Conservation (phyloP, 1,140 invertebrate genomes). For the Portunus trituberculatus region DNA sequence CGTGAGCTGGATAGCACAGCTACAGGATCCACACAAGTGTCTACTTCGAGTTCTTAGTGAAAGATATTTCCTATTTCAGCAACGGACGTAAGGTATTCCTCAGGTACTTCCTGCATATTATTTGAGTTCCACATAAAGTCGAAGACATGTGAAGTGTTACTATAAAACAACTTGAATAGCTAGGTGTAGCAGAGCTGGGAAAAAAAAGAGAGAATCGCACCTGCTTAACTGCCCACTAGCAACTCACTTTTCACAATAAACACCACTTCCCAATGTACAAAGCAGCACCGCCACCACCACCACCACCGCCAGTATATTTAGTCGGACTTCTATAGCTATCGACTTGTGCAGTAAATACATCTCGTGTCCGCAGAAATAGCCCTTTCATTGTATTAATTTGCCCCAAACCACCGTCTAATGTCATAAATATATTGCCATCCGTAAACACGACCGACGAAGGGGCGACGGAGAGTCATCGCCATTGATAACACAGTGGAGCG, state of each 20-base stretch:
- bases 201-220: neutral
- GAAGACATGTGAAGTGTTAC: too few species aligned
- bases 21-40: neutral
- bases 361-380: neutral
- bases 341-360: slow-evolving; percentile 1
- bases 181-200: neutral
- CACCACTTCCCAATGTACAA: neutral
- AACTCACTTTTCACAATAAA: neutral
- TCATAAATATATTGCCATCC: slow-evolving; percentile 17
- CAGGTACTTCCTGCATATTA: neutral
- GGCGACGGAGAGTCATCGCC: slow-evolving; percentile 23
- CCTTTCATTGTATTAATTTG: neutral
- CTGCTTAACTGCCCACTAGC: neutral
- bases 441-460: slow-evolving; percentile 27
- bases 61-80: neutral
- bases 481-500: slow-evolving; percentile 34
- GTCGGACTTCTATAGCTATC: neutral
- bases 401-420: slow-evolving; percentile 10
- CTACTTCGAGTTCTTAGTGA: neutral
- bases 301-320: neutral
- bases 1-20: neutral
- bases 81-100: neutral
- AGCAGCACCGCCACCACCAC: neutral
- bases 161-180: too few species aligned
- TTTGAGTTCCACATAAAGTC: neutral